Percentiles rank a stretch among this genome's conserved stretches.
These are phyloP conservation scores for Empis stercorea DNA, from an alignment of 2,888 invertebrate species.

Conservation along the genomic window DNA sequence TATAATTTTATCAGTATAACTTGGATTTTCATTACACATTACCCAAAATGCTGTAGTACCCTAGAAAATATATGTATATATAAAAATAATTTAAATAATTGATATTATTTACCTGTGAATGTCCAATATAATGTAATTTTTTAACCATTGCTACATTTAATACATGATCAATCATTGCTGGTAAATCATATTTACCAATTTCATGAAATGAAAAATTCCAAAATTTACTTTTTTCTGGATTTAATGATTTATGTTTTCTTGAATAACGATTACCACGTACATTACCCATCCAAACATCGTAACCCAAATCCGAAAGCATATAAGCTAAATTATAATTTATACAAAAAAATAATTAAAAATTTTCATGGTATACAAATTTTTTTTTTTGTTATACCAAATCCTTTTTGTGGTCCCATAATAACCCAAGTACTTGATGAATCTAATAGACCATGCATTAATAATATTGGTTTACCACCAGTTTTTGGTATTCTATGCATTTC, in stretches of 20 bases:
- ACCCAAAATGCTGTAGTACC: conserved; percentile 60
- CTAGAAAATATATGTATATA: conserved; percentile 12
- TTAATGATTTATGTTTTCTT: conserved; percentile 38
- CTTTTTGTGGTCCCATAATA: conserved; percentile 52
- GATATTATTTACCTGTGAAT: conserved; percentile 48
- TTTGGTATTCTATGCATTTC: conserved; percentile 58
- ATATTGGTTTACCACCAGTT: conserved; percentile 37
- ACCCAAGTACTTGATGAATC: conserved; percentile 64
- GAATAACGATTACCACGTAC: conserved; percentile 58
- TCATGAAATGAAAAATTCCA: conserved; percentile 60
- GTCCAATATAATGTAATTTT: conserved; percentile 63
- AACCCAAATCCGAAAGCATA: conserved; percentile 49
- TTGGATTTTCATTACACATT: conserved; percentile 48
- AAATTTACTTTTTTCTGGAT: conserved; percentile 37
- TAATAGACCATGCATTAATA: conserved; percentile 60
- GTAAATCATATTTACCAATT: conserved; percentile 63
- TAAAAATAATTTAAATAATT: background rate
- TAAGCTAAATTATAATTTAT: conserved; percentile 26
- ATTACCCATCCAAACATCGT: conserved; percentile 73
- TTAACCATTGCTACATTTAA: conserved; percentile 42
- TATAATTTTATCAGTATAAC: conserved; percentile 52
- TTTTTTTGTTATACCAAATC: conserved; percentile 42
- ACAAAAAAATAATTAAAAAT: background rate
- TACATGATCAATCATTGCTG: conserved; percentile 68
- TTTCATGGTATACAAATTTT: background rate